Base-by-base conservation (phyloP, 2,113 vertebrate genomes). In the Noturus placidus region DNA sequence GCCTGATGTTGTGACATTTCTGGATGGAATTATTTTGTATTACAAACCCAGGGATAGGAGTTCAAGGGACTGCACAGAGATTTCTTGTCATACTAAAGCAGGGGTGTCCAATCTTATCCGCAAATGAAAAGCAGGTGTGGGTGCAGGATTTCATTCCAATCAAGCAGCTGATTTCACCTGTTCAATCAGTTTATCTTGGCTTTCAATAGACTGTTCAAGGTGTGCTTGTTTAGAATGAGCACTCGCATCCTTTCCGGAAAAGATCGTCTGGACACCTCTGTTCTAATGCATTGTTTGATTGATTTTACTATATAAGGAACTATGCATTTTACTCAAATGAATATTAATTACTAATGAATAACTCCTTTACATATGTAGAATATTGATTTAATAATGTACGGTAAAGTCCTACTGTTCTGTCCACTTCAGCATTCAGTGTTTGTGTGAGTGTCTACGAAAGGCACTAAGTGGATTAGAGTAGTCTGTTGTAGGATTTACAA, bases 381-480 rank as follows among this genome's bases (percentile, higher is more conserved):
- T 42, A 50, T 86, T 83, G 85, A 74, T 67, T 42, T 65, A 42
- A 30, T 72, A 79, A 20, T 50, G 46, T 50, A 10, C 46, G 10
- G 46, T 42, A 65, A 42, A 7, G 30, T 56, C 77, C 50, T 59
- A 50, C 38, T 83, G 52, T 89, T 82, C 79, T 63, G 83, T 76
- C 57, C 52, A 50, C 42, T 86, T 88, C 61, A 77, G 88, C 79
- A 77, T 81, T 87, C 84, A 74, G 84, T 78, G 78, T 88, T 88
- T 86, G 85, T 86, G 69, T 65, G 69, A 50, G 65, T 84, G 63
- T 81, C 83, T 87, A 83, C 69, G 42, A 87, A 88, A 90, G 88
- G 87, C 87, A 87, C 63, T 92, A 91, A 92, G 88, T 89, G 79
- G 91, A 92, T 92, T 91, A 92, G 86, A 87, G 59, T 78, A 85